Evolutionary conservation across 2,888 invertebrate species (phyloP).

Genomic region (Acholoe squamosa): DNA sequence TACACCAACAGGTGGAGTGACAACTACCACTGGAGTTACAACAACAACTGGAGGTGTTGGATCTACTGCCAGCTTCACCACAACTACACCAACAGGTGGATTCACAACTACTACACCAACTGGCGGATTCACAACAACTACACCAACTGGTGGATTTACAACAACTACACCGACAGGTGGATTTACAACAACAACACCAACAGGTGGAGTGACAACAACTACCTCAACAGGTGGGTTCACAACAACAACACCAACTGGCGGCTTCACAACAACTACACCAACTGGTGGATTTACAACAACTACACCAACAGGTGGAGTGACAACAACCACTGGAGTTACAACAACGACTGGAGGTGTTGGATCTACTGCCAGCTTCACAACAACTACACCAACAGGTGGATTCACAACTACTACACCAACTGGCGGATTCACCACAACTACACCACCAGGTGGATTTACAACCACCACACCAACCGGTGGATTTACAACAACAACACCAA

Average conservation of each 20-base stretch:
- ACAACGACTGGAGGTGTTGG: too few species aligned
- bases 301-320: neutral
- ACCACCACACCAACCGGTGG: too few species aligned
- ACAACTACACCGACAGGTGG: neutral
- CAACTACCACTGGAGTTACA: slow-evolving; percentile 10
- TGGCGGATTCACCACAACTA: neutral
- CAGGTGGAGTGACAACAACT: neutral
- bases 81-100: neutral
- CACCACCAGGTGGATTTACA: neutral
- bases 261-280: neutral
- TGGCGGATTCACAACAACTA: neutral
- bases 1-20: neutral
- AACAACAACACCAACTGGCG: neutral
- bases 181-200: neutral
- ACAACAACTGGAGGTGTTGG: too few species aligned
- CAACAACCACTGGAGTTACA: neutral
- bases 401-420: neutral
- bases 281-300: neutral
- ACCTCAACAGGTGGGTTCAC: neutral
- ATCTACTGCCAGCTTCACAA: neutral
- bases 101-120: neutral
- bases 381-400: neutral
- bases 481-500: too few species aligned
- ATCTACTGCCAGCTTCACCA: neutral
- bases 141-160: neutral